Evolutionary conservation across 2,888 invertebrate genomes (phyloP), one percentile per base, ranked within the genome.

Genomic region (Caenorhabditis sinica): DNA sequence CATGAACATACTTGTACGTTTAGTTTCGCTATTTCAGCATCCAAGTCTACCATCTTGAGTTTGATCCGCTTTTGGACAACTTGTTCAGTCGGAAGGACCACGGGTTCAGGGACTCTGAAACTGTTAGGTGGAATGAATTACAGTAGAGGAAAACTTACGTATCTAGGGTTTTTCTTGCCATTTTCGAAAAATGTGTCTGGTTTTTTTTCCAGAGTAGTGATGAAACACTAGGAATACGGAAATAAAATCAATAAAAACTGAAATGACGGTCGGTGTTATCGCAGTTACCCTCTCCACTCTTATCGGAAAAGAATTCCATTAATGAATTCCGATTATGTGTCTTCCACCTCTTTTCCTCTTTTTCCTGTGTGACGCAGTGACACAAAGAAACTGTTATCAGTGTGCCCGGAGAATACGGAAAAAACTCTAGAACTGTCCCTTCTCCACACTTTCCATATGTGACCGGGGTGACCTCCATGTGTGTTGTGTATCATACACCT

Each of bases 11-110:
- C 87, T 81, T 87, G 81, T n/a, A 72, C 28, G 49, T 87, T 86
- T 15, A 86, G 25, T 51, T 82, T 79, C 2, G 81, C 80, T 11
- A 87, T 87, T 61, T 87, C 87, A 2, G 79, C 82, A 25, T 87
- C 86, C 28, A 85, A 86, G 45, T 87, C 87, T 9, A 87, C 77
- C 58, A 87, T 76, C 69, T 79, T 84, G 13, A 87, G 66, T 56
- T 85, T 86, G 2, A 87, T 75, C 2, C 87, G 53, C 40, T 85
- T 75, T 17, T 80, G 68, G 1, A 79, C 79, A 1, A 53, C 30
- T 60, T 82, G 51, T 23, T 82, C 79, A 2, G 74, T 53, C 0
- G 77, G 85, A 17, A 85, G 15, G n/a, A 61, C 66, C 13, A 85
- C 51, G 11, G 85, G 77, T 28, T 77, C 79, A 0, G 85, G 85